Evolutionary conservation across 2,888 invertebrate species (phyloP).

Genomic region (Vanessa cardui): DNA sequence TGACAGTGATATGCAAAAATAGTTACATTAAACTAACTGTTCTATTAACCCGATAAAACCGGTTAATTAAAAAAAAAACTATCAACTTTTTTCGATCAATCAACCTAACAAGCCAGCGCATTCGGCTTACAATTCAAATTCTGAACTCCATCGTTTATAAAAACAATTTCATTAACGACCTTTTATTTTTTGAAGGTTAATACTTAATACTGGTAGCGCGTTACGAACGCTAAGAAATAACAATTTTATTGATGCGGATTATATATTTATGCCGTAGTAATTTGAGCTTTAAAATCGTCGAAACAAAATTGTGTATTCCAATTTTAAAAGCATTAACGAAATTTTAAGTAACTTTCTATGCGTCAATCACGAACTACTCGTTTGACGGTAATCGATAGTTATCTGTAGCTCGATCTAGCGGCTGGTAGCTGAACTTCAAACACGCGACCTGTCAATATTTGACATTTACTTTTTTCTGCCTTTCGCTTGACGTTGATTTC

Average conservation of each 20-base stretch:
- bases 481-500: background rate
- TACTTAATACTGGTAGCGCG: conserved; percentile 64
- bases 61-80: conserved; percentile 44
- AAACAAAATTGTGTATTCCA: conserved; percentile 32
- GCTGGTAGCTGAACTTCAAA: conserved; percentile 59
- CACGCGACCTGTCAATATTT: conserved; percentile 27
- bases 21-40: conserved; percentile 17
- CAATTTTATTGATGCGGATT: background rate
- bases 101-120: conserved; percentile 46
- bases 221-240: conserved; percentile 34
- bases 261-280: conserved; percentile 34
- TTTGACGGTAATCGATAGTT: conserved; percentile 68
- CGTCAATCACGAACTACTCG: conserved; percentile 62
- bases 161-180: conserved; percentile 68
- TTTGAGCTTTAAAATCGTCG: conserved; percentile 48
- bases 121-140: conserved; percentile 50
- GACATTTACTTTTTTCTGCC: conserved; percentile 5
- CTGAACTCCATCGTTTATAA: conserved; percentile 50
- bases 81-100: conserved; percentile 48
- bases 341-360: conserved; percentile 58
- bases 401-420: conserved; percentile 68
- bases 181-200: conserved; percentile 52
- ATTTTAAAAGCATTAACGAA: background rate
- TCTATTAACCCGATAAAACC: conserved; percentile 36
- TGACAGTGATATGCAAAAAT: conserved; percentile 9